Evolutionary conservation across 35 echinoderm and acorn worm genomes (phyloP), one percentile per base, ranked within the genome.

Genomic region (Stichopus chloronotus): DNA sequence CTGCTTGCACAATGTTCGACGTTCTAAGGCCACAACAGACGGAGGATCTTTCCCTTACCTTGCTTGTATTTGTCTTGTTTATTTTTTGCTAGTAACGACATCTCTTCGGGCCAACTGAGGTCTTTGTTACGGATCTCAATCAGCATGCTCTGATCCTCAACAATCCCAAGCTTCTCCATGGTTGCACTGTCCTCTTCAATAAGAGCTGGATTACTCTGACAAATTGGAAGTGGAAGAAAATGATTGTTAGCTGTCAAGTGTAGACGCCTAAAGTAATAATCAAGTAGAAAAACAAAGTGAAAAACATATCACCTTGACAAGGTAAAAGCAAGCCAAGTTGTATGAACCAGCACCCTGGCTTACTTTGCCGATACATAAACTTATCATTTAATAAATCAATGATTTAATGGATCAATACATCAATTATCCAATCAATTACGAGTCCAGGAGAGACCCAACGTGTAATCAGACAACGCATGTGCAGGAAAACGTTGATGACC

Each of bases 121-220:
- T 98, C 97, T 92, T 98, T 98, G 56, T 98, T 98, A 53, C 97
- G 90, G 65, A 98, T 93, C 91, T 98, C 97, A 58, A 98, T 98
- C 0, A 98, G 87, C 13, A 98, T 84, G 60, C 76, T 92, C 88
- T 98, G 97, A 55, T 98, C 95, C 22, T 98, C 97, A 0, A 92
- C 72, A 57, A 98, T 94, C 17, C 93, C 91, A 14, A 94, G 90
- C 55, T 98, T 90, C 68, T 98, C 97, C 91, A 98, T 78, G 1
- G 95, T 94, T 23, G 69, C 76, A n/a, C 87, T 84, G 63, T 98
- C 97, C 61, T 98, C 97, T 81, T 98, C 97, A 52, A 98, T 83
- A 30, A 98, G 68, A 53, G 96, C 78, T 55, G 97, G 97, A 83
- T 98, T 98, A 87, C 92, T 98, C 97, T 98, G 84, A n/a, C 53